Evolutionary conservation across 2,113 vertebrate genomes (phyloP), one percentile per base, ranked within the genome.

Genomic region (Myrmecobius fasciatus): DNA sequence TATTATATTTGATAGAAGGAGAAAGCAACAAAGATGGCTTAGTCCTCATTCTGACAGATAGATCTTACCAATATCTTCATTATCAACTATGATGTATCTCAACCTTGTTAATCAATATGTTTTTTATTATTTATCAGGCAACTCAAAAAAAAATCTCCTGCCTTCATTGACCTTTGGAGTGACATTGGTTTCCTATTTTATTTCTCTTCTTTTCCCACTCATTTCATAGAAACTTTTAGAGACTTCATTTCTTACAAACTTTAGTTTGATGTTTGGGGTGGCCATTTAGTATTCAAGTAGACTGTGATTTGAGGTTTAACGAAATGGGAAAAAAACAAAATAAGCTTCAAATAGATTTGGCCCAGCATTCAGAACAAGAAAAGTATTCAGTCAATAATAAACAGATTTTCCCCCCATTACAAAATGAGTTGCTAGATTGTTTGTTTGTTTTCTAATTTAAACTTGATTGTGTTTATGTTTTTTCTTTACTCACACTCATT

Each of bases 381-480:
- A 94, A 92, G n/a, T 17, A 90, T 25, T 0, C 11, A 24, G 20
- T 83, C 36, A 22, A 83, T 83, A 83, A 83, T 83, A 67, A 31
- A 52, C 12, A 25, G 48, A n/a, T 43, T 83, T 67, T 67, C 24
- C 91, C 91, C 90, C 89, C 20, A 60, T 93, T 96, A 91, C 1
- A 67, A 89, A 95, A 75, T 51, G 1, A 8, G 25, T 17, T 90
- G 90, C 25, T 88, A 17, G 67, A 52, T 43, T 88, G 56, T 22
- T 28, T 67, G 88, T 91, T 91, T 90, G 28, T 31, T 89, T 95
- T n/a, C 47, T 1, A 91, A 52, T 88, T 95, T 92, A 91, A n/a
- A 92, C 53, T 67, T 36, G 46, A 25, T 94, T 94, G 52, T 91
- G 8, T 0, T n/a, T 22, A 43, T n/a, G 10, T 20, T 92, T 92